Conservation (phyloP, 2,888 invertebrate genomes). For the Himalopsyche japonica region DNA sequence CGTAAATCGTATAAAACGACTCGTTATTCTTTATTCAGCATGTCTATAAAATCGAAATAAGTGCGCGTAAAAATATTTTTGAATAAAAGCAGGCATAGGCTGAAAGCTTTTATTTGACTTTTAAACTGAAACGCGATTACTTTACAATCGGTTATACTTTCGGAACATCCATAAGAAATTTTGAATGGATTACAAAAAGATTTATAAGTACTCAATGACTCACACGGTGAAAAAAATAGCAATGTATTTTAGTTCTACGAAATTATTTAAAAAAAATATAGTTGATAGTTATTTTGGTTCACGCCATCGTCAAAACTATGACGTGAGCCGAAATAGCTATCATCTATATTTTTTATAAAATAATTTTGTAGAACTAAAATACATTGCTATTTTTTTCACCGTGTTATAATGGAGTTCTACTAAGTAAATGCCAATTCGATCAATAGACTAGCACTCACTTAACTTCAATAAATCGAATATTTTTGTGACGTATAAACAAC, state of each 20-base stretch:
- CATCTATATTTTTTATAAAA: too few relatives aligned
- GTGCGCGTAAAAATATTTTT: neutral
- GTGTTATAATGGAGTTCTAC: too few relatives aligned
- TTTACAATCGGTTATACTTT: neutral
- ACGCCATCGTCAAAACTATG: too few relatives aligned
- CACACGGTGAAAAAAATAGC: too few relatives aligned
- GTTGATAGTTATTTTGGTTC: too few relatives aligned
- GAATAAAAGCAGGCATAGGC: neutral
- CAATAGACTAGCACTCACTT: neutral
- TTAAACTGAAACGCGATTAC: neutral
- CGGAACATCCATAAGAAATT: neutral
- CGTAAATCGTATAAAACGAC: neutral
- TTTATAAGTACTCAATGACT: neutral
- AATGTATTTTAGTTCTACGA: too few relatives aligned
- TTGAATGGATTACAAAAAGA: neutral
- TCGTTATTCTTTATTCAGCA: neutral
- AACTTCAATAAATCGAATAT: neutral
- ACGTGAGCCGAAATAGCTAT: too few relatives aligned
- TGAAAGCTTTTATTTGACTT: neutral
- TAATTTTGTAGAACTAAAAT: too few relatives aligned
- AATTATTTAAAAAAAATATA: too few relatives aligned
- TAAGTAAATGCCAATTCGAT: too few relatives aligned
- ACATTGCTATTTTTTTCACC: too few relatives aligned
- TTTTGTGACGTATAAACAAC: too few relatives aligned
- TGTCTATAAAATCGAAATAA: neutral